phyloP scores from a whole-genome alignment of 2,888 invertebrate genomes.

The Eueremaeus valkanovi region DNA sequence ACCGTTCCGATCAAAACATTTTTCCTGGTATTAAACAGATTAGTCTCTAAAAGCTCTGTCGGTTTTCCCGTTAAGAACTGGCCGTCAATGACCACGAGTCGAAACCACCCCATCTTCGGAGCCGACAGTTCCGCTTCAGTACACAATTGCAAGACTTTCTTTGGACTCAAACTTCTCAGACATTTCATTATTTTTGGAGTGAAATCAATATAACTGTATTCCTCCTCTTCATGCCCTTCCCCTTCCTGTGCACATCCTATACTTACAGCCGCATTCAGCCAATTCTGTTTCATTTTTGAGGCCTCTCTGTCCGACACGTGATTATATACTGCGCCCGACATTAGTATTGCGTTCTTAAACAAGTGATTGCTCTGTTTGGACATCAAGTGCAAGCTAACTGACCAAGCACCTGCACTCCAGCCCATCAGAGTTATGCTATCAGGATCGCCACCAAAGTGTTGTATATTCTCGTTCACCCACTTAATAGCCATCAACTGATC shows the following conservation, averaged over 20 bases:
- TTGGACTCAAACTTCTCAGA: not conserved
- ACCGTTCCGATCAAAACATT: conserved; percentile 28
- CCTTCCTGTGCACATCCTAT: not conserved
- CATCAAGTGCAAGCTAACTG: conserved; percentile 30
- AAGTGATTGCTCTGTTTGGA: conserved; percentile 6
- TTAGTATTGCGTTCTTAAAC: conserved; percentile 16
- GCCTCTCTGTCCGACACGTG: not conserved
- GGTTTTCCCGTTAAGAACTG: conserved; percentile 27
- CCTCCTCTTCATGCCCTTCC: not conserved
- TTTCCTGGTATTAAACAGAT: conserved; percentile 3
- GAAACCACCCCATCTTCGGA: not conserved
- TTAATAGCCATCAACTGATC: conserved; percentile 28
- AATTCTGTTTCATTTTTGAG: not conserved
- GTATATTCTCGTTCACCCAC: conserved; percentile 35
- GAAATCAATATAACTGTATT: not conserved
- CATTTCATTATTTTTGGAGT: conserved; percentile 10
- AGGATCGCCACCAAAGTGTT: conserved; percentile 37
- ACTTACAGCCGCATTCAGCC: not conserved
- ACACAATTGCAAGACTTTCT: not conserved
- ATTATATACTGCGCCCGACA: conserved; percentile 18
- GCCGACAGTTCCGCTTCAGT: not conserved
- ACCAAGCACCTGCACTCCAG: conserved; percentile 18
- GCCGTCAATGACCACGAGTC: conserved; percentile 29
- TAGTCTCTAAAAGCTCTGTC: not conserved
- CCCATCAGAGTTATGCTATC: conserved; percentile 17